These are phyloP conservation scores for Pseudopipra pipra DNA, from an alignment of 2,113 vertebrate genomes.

Conservation along the genomic window DNA sequence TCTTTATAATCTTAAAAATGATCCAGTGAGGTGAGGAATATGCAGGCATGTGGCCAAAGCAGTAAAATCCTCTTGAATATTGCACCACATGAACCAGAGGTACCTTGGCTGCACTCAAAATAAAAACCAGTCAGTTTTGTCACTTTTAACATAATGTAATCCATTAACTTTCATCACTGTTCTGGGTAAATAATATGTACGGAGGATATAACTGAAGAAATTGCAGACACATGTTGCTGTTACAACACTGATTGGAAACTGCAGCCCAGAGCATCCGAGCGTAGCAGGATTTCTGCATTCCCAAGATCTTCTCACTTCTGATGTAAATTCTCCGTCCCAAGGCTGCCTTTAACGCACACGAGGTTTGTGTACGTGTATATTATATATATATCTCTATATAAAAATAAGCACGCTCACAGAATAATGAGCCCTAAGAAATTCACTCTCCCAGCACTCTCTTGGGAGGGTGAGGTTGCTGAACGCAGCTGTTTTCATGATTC, in stretches of 20 bases:
- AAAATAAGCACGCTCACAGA: not conserved
- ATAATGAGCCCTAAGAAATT: slow-evolving; percentile 34
- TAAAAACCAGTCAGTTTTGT: slow-evolving; percentile 12
- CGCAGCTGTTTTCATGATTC: slow-evolving; percentile 52
- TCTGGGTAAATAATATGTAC: slow-evolving; percentile 10
- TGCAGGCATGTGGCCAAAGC: not conserved
- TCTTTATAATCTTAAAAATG: not conserved
- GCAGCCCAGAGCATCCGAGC: slow-evolving; percentile 3
- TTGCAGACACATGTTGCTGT: slow-evolving; percentile 41
- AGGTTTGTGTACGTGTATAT: slow-evolving; percentile 44
- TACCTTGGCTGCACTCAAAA: not conserved
- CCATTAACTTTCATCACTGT: slow-evolving; percentile 56
- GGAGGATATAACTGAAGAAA: slow-evolving; percentile 40
- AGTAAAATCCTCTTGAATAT: slow-evolving; percentile 9
- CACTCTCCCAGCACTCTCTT: slow-evolving; percentile 20
- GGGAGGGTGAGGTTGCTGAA: slow-evolving; percentile 27
- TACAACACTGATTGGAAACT: slow-evolving; percentile 38
- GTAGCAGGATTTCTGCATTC: not conserved
- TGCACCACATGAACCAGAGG: not conserved
- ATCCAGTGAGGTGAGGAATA: not conserved
- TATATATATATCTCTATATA: slow-evolving; percentile 21
- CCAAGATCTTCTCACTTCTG: slow-evolving; percentile 10
- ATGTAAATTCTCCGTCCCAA: slow-evolving; percentile 18
- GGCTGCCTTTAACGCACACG: not conserved
- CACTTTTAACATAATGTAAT: slow-evolving; percentile 31